Evolutionary conservation across 2,888 invertebrate genomes (phyloP).

Genomic region (Dicyrtoma fusca): DNA sequence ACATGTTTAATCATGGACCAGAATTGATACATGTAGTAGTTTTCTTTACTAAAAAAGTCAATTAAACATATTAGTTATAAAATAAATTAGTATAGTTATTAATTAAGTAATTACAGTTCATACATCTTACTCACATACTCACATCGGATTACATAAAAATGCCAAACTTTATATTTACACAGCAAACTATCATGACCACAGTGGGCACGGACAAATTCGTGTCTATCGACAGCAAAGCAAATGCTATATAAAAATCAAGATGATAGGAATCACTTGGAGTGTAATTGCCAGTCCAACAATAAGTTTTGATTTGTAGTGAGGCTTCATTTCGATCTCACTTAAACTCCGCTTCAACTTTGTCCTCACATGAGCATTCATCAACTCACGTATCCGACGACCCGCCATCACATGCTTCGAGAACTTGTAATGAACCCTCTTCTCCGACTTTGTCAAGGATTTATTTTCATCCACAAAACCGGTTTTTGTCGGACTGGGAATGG

Average conservation of each 20-base stretch:
- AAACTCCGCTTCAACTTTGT: not conserved
- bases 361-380: conserved; percentile 19
- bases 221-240: not conserved
- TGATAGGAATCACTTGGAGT: conserved; percentile 21
- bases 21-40: no score
- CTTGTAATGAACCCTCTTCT: conserved; percentile 4
- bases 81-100: no score
- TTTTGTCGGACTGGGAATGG: no score
- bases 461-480: not conserved
- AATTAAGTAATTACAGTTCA: no score
- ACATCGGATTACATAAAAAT: no score
- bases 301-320: conserved; percentile 12
- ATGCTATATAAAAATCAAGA: conserved; percentile 29
- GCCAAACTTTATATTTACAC: no score
- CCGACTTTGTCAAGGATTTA: conserved; percentile 17
- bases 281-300: conserved; percentile 18
- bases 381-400: conserved; percentile 15
- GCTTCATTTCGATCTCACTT: not conserved
- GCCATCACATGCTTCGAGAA: conserved; percentile 22
- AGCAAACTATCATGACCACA: no score
- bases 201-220: no score
- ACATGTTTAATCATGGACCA: no score
- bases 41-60: no score
- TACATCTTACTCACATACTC: no score
- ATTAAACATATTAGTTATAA: no score